Evolutionary conservation across 2,888 invertebrate species (phyloP).

Genomic region (Tenthredo notha): DNA sequence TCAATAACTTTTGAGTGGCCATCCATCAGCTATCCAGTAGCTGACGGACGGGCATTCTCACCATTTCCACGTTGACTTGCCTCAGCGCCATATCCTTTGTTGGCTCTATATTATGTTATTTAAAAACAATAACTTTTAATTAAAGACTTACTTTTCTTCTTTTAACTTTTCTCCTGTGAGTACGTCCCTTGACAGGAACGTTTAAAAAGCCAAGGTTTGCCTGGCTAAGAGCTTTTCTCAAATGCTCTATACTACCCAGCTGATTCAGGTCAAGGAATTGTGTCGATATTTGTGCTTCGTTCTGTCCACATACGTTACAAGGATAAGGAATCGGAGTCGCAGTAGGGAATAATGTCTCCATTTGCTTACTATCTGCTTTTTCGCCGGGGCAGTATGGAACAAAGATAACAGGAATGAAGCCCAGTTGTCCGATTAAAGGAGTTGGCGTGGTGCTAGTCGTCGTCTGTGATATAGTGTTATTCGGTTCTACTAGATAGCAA

Average conservation of each 20-base stretch:
- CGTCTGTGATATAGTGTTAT: constrained; percentile 68
- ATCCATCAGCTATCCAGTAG: constrained; percentile 67
- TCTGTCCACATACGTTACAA: constrained; percentile 81
- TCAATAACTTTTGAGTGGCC: constrained; percentile 51
- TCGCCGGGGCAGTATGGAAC: constrained; percentile 84
- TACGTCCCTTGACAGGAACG: constrained; percentile 64
- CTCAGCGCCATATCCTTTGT: background rate
- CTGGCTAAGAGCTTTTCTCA: constrained; percentile 65
- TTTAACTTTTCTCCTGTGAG: constrained; percentile 60
- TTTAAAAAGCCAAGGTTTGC: constrained; percentile 71
- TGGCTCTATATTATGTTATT: background rate
- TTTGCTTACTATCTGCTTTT: constrained; percentile 73
- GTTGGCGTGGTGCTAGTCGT: constrained; percentile 71
- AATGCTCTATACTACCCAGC: constrained; percentile 65
- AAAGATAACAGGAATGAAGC: constrained; percentile 86
- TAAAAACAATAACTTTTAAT: background rate
- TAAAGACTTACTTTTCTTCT: constrained; percentile 57
- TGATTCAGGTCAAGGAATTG: constrained; percentile 63
- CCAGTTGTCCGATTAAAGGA: constrained; percentile 77
- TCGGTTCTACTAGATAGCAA: constrained; percentile 83
- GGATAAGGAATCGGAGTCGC: constrained; percentile 83
- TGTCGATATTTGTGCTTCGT: constrained; percentile 59
- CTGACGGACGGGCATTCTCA: constrained; percentile 62
- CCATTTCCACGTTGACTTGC: constrained; percentile 36
- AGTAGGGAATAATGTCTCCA: constrained; percentile 82